Conservation (phyloP, 2,113 vertebrate species). For the Gobius niger region DNA sequence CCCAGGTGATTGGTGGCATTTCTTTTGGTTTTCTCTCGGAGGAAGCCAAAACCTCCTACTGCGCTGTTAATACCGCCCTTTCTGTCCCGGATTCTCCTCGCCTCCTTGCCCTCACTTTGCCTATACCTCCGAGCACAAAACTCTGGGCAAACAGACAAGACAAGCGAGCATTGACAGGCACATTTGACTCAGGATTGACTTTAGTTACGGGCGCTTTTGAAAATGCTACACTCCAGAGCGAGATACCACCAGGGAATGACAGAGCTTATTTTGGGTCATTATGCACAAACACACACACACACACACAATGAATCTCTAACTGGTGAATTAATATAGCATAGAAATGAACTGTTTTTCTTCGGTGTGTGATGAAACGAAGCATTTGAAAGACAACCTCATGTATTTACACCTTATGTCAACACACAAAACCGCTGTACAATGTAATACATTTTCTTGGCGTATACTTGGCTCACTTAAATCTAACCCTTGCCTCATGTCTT, state of each 20-base stretch:
- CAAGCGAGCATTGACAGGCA: background rate
- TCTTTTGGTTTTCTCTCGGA: constrained; percentile 26
- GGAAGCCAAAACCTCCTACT: constrained; percentile 37
- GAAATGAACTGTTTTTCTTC: background rate
- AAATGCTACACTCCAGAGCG: background rate
- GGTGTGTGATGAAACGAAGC: no score
- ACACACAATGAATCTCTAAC: background rate
- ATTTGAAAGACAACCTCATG: no score
- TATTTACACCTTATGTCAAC: no score
- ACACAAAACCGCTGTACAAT: background rate
- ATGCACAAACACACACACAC: background rate
- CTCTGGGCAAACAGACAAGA: constrained; percentile 13
- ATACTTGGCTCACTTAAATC: background rate
- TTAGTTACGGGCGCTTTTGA: background rate
- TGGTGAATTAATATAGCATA: background rate
- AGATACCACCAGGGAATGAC: background rate
- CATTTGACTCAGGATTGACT: background rate
- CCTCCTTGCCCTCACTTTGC: constrained; percentile 30
- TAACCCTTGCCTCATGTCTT: background rate
- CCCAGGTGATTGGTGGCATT: constrained; percentile 8
- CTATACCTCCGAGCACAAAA: background rate
- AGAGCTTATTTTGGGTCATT: background rate
- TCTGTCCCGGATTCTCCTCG: constrained; percentile 43
- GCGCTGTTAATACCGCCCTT: constrained; percentile 26
- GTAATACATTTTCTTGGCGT: background rate